Evolutionary conservation across 1,140 invertebrate species (phyloP).

Genomic region (Tigriopus japonicus): DNA sequence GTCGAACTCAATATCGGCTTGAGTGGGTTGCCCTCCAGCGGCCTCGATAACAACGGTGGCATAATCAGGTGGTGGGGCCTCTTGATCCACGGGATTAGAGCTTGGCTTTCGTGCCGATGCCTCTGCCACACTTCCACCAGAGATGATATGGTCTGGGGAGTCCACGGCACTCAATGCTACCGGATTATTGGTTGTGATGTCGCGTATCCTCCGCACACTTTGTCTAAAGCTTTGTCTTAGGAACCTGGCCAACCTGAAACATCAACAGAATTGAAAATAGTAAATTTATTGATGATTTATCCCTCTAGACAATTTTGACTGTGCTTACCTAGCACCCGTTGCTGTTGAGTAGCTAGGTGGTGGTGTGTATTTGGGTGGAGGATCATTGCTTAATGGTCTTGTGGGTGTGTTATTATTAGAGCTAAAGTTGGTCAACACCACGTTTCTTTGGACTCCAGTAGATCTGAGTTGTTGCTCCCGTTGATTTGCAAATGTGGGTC

Average conservation of each 20-base stretch:
- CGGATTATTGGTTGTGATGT: neutral
- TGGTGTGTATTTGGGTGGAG: conserved; percentile 77
- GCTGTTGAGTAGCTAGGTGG: conserved; percentile 78
- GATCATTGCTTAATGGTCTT: conserved; percentile 34
- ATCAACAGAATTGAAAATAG: too few species aligned
- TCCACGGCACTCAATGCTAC: neutral
- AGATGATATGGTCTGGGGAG: neutral
- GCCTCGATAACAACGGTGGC: conserved; percentile 11
- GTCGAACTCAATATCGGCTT: neutral
- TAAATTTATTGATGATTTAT: too few species aligned
- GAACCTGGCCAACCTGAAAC: conserved; percentile 47
- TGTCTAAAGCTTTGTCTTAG: conserved; percentile 54
- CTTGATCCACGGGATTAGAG: neutral
- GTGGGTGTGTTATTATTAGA: conserved; percentile 1
- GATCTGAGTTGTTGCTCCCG: neutral
- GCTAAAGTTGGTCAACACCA: conserved; percentile 7
- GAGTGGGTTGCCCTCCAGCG: neutral
- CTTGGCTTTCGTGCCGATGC: neutral
- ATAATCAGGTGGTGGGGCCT: conserved; percentile 3
- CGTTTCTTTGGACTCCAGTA: neutral
- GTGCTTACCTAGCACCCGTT: conserved; percentile 42
- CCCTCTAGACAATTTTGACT: too few species aligned
- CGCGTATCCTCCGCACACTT: conserved; percentile 37
- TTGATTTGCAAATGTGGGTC: conserved; percentile 30
- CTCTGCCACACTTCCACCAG: neutral